These are phyloP conservation scores for Pseudopipra pipra DNA, from an alignment of 2,113 vertebrate species.

Conservation along the genomic window DNA sequence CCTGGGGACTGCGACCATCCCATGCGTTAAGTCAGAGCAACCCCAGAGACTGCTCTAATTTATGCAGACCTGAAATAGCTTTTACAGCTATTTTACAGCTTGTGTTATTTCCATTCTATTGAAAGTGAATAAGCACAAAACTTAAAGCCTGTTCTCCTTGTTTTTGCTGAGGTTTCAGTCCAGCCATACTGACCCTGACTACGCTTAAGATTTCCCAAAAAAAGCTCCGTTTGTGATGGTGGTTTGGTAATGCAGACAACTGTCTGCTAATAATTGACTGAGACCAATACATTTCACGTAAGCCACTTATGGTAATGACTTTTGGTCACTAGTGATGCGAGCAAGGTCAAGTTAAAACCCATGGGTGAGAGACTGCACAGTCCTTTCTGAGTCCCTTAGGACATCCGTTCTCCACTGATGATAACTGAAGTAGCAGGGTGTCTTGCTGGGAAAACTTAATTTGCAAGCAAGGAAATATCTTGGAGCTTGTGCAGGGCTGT, in stretches of 20 bases:
- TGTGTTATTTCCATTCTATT: not conserved
- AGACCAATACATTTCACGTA: conserved; percentile 50
- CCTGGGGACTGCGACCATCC: not conserved
- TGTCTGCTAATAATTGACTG: conserved; percentile 62
- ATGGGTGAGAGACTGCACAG: not conserved
- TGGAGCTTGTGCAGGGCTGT: not conserved
- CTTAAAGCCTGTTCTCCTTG: not conserved
- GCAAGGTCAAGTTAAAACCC: conserved; percentile 51
- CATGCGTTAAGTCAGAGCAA: not conserved
- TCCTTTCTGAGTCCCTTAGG: not conserved
- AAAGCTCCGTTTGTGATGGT: conserved; percentile 36
- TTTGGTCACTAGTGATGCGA: conserved; percentile 27
- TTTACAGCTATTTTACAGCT: not conserved
- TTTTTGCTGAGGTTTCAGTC: conserved; percentile 43
- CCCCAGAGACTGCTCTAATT: not conserved
- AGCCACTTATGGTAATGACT: conserved; percentile 52
- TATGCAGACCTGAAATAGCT: not conserved
- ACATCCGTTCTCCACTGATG: not conserved
- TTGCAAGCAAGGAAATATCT: not conserved
- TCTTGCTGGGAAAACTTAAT: not conserved
- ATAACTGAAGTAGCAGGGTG: not conserved
- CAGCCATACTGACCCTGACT: not conserved
- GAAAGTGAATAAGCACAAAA: conserved; percentile 30
- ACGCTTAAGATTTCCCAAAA: conserved; percentile 30
- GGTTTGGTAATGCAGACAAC: conserved; percentile 60